Percentiles rank a stretch among this genome's conserved stretches.
Evolutionary conservation across 2,113 vertebrate genomes (phyloP).

Genomic region (Zosterops japonicus): DNA sequence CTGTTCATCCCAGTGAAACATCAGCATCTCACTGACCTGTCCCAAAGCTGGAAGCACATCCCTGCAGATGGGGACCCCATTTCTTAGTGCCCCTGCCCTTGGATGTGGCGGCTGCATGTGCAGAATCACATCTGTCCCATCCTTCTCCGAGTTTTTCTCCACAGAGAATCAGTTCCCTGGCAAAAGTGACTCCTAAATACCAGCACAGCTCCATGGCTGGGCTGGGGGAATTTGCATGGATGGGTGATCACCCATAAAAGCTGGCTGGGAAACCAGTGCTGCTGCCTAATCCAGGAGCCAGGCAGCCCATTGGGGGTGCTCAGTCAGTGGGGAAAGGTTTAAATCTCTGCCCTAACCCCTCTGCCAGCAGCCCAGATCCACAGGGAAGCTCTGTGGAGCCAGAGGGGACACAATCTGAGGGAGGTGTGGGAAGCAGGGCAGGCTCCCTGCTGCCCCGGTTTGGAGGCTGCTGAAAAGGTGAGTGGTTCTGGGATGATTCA

Average conservation of each 20-base stretch:
- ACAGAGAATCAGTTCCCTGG: conserved; percentile 18
- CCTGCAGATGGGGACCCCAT: not conserved
- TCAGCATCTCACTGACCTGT: not conserved
- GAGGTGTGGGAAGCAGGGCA: not conserved
- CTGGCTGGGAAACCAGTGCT: conserved; percentile 28
- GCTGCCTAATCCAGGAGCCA: conserved; percentile 12
- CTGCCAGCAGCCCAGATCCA: not conserved
- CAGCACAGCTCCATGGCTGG: conserved; percentile 61
- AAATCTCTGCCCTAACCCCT: not conserved
- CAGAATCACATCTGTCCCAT: not conserved
- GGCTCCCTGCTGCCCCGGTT: not conserved
- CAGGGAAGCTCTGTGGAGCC: not conserved
- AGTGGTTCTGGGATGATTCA: not conserved
- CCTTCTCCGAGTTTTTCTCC: not conserved
- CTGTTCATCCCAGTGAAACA: rapidly evolving
- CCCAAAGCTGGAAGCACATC: not conserved
- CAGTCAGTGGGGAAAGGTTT: not conserved
- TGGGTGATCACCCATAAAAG: conserved; percentile 84
- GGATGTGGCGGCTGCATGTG: not conserved
- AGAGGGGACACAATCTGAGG: not conserved
- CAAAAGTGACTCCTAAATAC: conserved; percentile 65
- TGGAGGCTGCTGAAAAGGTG: not conserved
- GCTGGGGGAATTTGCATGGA: conserved; percentile 76
- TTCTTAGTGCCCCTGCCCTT: not conserved
- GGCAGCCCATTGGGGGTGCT: not conserved